Base-by-base conservation (phyloP, 2,888 invertebrate species). In the Drosophila kanekoi region DNA sequence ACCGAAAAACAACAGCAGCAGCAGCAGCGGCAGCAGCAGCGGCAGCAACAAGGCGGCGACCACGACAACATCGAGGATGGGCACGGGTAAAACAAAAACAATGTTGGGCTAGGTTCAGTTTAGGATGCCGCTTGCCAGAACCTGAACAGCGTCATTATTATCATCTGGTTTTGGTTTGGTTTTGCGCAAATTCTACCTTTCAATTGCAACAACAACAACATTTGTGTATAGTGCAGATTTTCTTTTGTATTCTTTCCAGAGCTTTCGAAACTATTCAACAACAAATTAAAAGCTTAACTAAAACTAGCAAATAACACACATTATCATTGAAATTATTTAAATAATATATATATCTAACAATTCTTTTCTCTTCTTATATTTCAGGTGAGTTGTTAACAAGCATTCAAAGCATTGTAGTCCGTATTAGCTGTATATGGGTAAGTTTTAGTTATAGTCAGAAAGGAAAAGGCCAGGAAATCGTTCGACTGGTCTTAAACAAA, bases 51-150 rank as follows among this genome's bases (percentile, higher is more conserved):
- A 45, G 48, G 53, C 61, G 54, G 66, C 64, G 59, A 61, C 62
- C 32, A 41, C 71, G 48, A 63, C 57, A 52, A 52, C 57, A 41
- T 44, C 59, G 58, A 52, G 32, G 43, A 44, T 64, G 52, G 47
- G 33, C 33, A 33, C 33, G 33, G 57, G 49, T 54, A 75, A 67
- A 78, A 80, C 64, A 83, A 82, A 79, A 84, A 77, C 84, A 84
- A 81, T 77, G 84, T 82, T 82, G 84, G 79, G 84, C 53, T 79
- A 82, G 82, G 80, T 80, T 81, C 68, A 48, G 66, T 48, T 70
- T 38, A 63, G 63, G 70, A 75, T 65, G 77, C 66, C 63, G 65
- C 65, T 66, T 61, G 68, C 58, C 59, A 59, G 59, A 76, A 65
- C 57, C 64, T 57, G 77, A 63, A 65, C 70, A 71, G 64, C 68